phyloP scores from a whole-genome alignment of 2,113 vertebrate genomes.

The Salvelinus namaycush region DNA sequence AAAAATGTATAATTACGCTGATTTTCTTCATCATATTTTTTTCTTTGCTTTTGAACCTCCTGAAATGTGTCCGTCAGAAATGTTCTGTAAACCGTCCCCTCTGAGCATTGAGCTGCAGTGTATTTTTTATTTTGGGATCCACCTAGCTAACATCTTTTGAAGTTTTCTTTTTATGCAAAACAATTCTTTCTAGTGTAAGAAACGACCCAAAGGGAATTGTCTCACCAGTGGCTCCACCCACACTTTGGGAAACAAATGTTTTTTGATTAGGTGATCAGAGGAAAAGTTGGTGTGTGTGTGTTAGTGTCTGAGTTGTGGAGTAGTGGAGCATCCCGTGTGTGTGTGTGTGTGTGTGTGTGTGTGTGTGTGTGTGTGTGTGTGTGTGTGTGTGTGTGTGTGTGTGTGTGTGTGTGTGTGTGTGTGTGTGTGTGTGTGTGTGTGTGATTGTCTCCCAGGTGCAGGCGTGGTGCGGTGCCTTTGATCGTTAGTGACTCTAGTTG shows the following conservation, averaged over 20 bases:
- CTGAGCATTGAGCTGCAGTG: no score
- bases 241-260: constrained; percentile 6
- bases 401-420: constrained; percentile 9
- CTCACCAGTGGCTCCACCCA: constrained; percentile 10
- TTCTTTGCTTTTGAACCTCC: no score
- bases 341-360: neutral
- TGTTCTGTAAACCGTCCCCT: no score
- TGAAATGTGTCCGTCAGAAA: no score
- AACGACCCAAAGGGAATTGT: no score
- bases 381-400: constrained; percentile 25
- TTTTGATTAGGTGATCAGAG: constrained; percentile 56
- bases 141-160: no score
- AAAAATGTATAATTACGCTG: no score
- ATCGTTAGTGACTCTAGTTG: constrained; percentile 61
- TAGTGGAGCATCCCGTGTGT: neutral
- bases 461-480: constrained; percentile 57
- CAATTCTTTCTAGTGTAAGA: no score
- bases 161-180: no score
- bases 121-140: no score
- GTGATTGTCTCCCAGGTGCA: constrained; percentile 57
- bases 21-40: no score
- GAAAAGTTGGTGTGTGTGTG: constrained; percentile 17
- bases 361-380: constrained; percentile 25
- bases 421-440: constrained; percentile 26
- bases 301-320: neutral